These are phyloP conservation scores for Limonius californicus DNA, from an alignment of 1,140 invertebrate genomes.

Conservation along the genomic window DNA sequence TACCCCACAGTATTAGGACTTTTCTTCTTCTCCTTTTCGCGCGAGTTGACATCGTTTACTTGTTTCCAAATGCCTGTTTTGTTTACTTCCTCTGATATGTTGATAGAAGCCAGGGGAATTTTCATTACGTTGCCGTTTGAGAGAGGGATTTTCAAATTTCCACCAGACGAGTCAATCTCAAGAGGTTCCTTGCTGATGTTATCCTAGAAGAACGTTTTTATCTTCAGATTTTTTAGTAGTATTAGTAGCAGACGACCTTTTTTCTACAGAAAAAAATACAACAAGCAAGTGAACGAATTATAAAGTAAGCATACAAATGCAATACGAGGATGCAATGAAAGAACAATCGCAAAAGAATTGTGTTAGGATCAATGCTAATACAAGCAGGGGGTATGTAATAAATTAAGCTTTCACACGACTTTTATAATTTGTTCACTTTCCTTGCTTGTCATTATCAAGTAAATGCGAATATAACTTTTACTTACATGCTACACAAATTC, in stretches of 20 bases:
- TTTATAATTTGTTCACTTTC: no score
- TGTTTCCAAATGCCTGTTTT: conserved; percentile 93
- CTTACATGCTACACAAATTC: no score
- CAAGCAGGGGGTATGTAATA: no score
- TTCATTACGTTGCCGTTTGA: conserved; percentile 91
- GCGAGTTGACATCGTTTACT: conserved; percentile 65
- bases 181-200: neutral
- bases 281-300: neutral
- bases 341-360: no score
- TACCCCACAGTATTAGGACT: conserved; percentile 46
- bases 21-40: conserved; percentile 49
- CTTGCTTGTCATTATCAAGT: no score
- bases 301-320: no score
- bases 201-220: neutral
- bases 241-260: neutral
- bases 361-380: no score
- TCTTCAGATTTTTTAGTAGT: neutral
- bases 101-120: conserved; percentile 81
- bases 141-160: conserved; percentile 81
- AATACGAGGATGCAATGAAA: no score
- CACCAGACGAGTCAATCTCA: conserved; percentile 26
- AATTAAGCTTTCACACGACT: no score
- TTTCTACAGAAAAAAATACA: neutral
- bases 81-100: conserved; percentile 91
- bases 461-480: no score